These are phyloP conservation scores for Hylia prasina DNA, from an alignment of 2,113 vertebrate species.

Conservation along the genomic window DNA sequence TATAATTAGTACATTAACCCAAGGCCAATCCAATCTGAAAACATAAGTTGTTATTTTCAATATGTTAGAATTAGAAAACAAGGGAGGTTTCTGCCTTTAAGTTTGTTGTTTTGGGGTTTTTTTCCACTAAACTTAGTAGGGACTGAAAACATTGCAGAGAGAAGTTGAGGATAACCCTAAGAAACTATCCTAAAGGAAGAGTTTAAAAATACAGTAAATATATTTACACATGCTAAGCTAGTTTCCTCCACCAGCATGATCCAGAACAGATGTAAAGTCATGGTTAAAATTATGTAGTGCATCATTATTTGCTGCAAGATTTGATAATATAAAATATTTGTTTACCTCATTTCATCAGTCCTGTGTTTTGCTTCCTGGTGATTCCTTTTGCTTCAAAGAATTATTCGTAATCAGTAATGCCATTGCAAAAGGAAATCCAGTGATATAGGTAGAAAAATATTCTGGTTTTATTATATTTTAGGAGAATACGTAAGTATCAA, in stretches of 20 bases:
- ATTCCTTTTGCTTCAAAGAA: background rate
- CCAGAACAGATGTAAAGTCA: background rate
- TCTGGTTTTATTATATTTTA: background rate
- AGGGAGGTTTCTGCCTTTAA: background rate
- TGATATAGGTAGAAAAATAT: background rate
- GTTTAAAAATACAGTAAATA: background rate
- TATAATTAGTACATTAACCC: background rate
- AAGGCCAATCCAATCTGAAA: background rate
- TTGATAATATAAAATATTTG: background rate
- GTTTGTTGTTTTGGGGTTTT: background rate
- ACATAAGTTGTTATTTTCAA: background rate
- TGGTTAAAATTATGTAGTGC: background rate
- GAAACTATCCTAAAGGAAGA: slow-evolving; percentile 17
- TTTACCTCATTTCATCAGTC: background rate
- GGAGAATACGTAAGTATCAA: background rate
- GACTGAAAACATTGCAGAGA: background rate
- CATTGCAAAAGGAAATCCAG: background rate
- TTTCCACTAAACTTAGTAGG: background rate
- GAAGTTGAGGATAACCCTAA: background rate
- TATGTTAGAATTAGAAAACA: background rate
- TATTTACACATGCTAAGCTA: background rate
- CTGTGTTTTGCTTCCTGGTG: background rate
- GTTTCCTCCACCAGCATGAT: background rate
- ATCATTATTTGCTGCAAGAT: background rate
- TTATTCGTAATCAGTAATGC: background rate